Percentiles rank a stretch among this genome's conserved stretches.
phyloP scores from a whole-genome alignment of 2,888 invertebrate species.

The Xylota sylvarum region DNA sequence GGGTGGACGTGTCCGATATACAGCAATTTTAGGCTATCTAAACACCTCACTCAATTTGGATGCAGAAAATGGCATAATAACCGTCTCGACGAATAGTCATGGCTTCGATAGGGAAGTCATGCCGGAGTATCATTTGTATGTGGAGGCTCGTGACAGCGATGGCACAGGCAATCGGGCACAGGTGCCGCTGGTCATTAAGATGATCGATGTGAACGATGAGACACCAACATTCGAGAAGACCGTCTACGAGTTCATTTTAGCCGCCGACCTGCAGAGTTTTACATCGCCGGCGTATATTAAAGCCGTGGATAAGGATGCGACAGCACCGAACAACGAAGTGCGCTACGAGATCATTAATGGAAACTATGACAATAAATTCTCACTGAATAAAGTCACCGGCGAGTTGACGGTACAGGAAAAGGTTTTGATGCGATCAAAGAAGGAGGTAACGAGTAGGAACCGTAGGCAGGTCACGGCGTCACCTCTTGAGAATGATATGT shows the following conservation, averaged over 20 bases:
- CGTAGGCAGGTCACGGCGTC: conserved; percentile 77
- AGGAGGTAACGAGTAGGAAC: conserved; percentile 81
- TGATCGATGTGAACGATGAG: conserved; percentile 94
- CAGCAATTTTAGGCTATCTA: conserved; percentile 90
- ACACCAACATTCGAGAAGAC: conserved; percentile 92
- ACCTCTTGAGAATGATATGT: conserved; percentile 83
- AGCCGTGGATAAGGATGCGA: conserved; percentile 93
- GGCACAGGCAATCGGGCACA: conserved; percentile 92
- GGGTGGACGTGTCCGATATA: conserved; percentile 92
- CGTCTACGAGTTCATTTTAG: conserved; percentile 92
- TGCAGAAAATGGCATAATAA: conserved; percentile 91
- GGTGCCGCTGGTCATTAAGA: conserved; percentile 89
- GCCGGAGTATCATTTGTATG: conserved; percentile 91
- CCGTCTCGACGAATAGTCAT: conserved; percentile 90
- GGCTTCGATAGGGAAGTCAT: conserved; percentile 93
- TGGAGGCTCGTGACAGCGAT: conserved; percentile 95
- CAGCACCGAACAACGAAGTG: conserved; percentile 93
- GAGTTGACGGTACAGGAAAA: conserved; percentile 88
- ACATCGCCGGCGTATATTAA: conserved; percentile 92
- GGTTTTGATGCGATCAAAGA: conserved; percentile 83
- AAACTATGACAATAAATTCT: conserved; percentile 90
- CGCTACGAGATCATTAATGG: conserved; percentile 93
- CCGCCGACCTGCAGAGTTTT: conserved; percentile 90
- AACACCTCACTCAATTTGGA: conserved; percentile 93
- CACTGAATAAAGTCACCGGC: conserved; percentile 91